Base-by-base conservation (phyloP, 1,140 invertebrate species). In the Drosophila sulfurigaster region DNA sequence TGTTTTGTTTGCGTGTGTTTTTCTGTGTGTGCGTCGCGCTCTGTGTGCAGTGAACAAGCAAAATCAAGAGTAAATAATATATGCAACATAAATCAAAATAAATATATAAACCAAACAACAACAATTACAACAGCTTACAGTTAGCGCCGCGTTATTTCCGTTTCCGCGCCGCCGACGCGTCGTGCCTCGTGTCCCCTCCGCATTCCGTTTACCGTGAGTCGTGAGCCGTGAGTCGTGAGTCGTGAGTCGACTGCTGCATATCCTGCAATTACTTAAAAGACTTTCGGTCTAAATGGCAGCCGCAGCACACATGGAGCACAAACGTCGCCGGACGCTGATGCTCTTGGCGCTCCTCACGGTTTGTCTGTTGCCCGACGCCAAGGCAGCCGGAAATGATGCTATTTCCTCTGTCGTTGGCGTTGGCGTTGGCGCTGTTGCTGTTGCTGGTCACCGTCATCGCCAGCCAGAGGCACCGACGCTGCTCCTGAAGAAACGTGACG, bases 371-470 rank as follows among this genome's bases (percentile, higher is more conserved):
- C 20, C 20, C 20, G 20, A 25, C 59, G 70, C 11, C n/a, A 41
- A 48, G 60, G 72, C 66, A 30, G 41, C 48, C 81, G 81, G 81
- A 83, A 85, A 85, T 83, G 78, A 83, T 67, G 81, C 66, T 57
- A 85, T 81, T 78, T 83, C 81, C 81, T 83, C 81, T 81, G 68
- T 51, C 30, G 56, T 63, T 16, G 76, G 11, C 16, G 5, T 28
- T 11, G 49, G 15, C 15, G 3, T 4, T 7, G 11, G 7, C 7
- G 32, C 32, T 6, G 32, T 8, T 3, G 28, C 28, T 3, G 28
- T 30, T 8, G 7, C 35, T 52, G 66, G 45, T 38, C 66, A 13
- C 13, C 56, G 35, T 15, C 67, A 54, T 46, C 28, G 28, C 38
- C 57, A 70, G 35, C 11, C 56, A 11, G 45, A 41, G 56, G 66